Evolutionary conservation across 2,888 invertebrate species (phyloP).

Genomic region (Creontiades dilutus): DNA sequence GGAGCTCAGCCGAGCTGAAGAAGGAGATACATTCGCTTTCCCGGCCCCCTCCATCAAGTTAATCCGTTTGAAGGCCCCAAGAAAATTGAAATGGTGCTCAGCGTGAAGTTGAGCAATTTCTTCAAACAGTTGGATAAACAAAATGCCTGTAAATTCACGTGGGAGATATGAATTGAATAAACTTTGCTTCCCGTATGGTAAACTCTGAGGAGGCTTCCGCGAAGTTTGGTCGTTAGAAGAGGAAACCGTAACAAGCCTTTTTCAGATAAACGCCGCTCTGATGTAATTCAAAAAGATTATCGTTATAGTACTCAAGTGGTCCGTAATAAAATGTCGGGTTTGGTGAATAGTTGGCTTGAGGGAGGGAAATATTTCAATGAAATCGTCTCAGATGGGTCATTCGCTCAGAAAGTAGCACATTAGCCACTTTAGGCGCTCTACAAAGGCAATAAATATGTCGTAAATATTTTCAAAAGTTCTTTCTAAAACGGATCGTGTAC

Average conservation of each 20-base stretch:
- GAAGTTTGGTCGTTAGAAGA: background rate
- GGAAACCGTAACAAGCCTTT: background rate
- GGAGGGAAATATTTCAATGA: background rate
- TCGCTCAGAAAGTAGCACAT: too few relatives aligned
- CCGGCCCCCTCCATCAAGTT: conserved; percentile 47
- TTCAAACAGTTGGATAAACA: conserved; percentile 42
- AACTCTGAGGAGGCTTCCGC: background rate
- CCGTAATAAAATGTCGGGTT: background rate
- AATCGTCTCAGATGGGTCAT: background rate
- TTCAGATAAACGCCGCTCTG: background rate
- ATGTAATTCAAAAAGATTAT: background rate
- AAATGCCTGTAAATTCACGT: conserved; percentile 19
- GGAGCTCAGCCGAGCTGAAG: conserved; percentile 61
- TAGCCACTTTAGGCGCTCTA: too few relatives aligned
- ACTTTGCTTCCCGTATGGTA: conserved; percentile 1
- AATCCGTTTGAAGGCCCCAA: conserved; percentile 58
- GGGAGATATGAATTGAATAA: conserved; percentile 29
- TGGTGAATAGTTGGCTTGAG: background rate
- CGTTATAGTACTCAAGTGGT: background rate
- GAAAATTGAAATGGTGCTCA: conserved; percentile 51
- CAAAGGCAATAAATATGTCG: too few relatives aligned
- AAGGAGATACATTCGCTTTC: conserved; percentile 49
- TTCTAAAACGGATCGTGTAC: too few relatives aligned
- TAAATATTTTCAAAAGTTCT: too few relatives aligned
- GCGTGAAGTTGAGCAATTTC: conserved; percentile 52